A percentile compares a stretch with the other conserved stretches of the same genome.
Conservation (phyloP, 2,888 invertebrate genomes). For the Lampropteryx suffumata region DNA sequence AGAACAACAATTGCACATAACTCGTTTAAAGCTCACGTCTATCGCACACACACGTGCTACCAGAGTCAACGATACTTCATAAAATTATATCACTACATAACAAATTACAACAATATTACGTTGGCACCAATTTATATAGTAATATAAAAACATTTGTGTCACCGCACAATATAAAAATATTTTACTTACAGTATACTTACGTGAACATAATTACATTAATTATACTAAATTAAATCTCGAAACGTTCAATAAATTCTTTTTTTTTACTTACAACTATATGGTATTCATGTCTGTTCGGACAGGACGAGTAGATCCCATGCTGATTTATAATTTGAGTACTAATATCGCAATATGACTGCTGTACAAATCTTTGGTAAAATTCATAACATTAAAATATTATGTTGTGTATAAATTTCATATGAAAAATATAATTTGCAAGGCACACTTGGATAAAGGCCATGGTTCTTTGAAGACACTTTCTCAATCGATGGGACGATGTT, state of each 20-base stretch:
- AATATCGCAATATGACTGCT: constrained; percentile 22
- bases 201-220: constrained; percentile 69
- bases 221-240: constrained; percentile 77
- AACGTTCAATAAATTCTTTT: constrained; percentile 72
- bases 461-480: constrained; percentile 27
- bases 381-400: constrained; percentile 22
- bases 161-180: constrained; percentile 80
- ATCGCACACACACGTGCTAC: constrained; percentile 53
- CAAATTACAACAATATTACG: constrained; percentile 82
- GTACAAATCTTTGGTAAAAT: constrained; percentile 53
- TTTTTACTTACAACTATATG: constrained; percentile 66
- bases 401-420: constrained; percentile 15
- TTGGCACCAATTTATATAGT: constrained; percentile 79
- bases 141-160: constrained; percentile 77
- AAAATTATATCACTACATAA: constrained; percentile 80
- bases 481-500: constrained; percentile 16
- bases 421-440: constrained; percentile 29
- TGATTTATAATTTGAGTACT: constrained; percentile 18
- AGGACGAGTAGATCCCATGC: constrained; percentile 46
- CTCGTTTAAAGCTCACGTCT: constrained; percentile 70
- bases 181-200: constrained; percentile 71
- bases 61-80: constrained; percentile 76
- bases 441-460: constrained; percentile 23
- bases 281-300: constrained; percentile 61
- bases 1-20: constrained; percentile 79